These are phyloP conservation scores for Pithecia hirsuta DNA, from an alignment of 2,797 vertebrate genomes.

Conservation along the genomic window DNA sequence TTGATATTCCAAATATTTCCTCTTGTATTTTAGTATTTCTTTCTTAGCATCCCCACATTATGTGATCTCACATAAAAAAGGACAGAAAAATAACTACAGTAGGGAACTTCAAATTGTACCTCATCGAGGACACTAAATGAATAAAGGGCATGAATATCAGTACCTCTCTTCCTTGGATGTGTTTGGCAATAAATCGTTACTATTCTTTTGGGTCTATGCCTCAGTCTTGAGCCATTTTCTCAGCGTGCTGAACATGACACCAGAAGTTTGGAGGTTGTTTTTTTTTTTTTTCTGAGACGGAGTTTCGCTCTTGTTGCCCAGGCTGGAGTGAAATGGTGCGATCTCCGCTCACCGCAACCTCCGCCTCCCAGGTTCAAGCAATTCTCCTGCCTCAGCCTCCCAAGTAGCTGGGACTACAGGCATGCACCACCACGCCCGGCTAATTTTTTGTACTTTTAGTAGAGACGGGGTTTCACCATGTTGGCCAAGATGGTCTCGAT, in stretches of 20 bases:
- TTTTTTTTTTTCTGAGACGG: no score
- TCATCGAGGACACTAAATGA: neutral
- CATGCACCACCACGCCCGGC: no score
- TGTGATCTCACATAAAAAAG: neutral
- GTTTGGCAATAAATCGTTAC: neutral
- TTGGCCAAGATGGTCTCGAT: no score
- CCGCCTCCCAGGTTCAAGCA: no score
- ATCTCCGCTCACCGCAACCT: no score
- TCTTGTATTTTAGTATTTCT: slow-evolving; percentile 11
- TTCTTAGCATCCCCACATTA: neutral
- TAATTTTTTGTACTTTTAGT: no score
- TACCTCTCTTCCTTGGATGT: neutral
- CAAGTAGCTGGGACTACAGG: no score
- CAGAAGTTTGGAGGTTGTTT: neutral
- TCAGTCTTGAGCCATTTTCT: neutral
- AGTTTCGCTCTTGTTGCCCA: no score
- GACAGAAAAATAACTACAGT: neutral
- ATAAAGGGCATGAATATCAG: neutral
- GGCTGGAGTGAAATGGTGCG: no score
- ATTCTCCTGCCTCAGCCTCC: no score
- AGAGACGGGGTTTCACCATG: no score
- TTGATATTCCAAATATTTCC: neutral
- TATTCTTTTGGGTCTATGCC: neutral
- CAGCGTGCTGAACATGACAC: neutral
- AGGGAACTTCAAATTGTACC: neutral